These are phyloP conservation scores for Tenthredo livida DNA, from an alignment of 2,888 invertebrate species.

Conservation along the genomic window DNA sequence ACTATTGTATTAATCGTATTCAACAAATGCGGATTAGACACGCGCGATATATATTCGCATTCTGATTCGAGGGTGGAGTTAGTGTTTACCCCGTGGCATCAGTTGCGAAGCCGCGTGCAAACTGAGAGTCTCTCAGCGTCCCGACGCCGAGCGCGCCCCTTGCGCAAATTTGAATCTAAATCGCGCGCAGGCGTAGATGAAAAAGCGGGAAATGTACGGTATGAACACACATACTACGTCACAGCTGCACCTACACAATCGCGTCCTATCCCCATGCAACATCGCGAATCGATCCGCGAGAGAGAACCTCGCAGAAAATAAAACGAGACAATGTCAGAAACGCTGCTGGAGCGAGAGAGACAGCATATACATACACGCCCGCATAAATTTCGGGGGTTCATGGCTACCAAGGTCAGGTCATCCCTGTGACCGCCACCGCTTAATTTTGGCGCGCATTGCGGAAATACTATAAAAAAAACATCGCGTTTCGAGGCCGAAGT, in stretches of 20 bases:
- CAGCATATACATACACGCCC: slow-evolving; percentile 17
- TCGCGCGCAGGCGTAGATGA: slow-evolving; percentile 62
- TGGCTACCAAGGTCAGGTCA: slow-evolving; percentile 53
- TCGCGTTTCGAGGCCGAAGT: neutral
- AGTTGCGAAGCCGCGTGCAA: slow-evolving; percentile 69
- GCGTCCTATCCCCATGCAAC: neutral
- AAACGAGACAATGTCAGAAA: slow-evolving; percentile 2
- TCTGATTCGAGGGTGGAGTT: neutral
- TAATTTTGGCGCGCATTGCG: neutral
- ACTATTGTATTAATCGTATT: slow-evolving; percentile 5
- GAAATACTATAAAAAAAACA: neutral
- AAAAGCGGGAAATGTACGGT: slow-evolving; percentile 57
- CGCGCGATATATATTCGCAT: neutral
- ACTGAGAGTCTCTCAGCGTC: slow-evolving; percentile 61
- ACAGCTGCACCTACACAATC: neutral
- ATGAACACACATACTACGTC: neutral
- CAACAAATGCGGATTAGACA: neutral
- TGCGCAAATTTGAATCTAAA: slow-evolving; percentile 60
- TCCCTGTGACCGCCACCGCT: slow-evolving; percentile 22
- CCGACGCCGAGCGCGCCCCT: slow-evolving; percentile 33
- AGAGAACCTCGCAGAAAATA: slow-evolving; percentile 6
- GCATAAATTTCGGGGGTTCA: slow-evolving; percentile 54
- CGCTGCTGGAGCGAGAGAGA: neutral
- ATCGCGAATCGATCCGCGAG: slow-evolving; percentile 41
- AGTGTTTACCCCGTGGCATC: slow-evolving; percentile 47